Percentiles rank a stretch among this genome's conserved stretches.
Evolutionary conservation across 2,797 vertebrate genomes (phyloP).

Genomic region (Linurgus olivaceus): DNA sequence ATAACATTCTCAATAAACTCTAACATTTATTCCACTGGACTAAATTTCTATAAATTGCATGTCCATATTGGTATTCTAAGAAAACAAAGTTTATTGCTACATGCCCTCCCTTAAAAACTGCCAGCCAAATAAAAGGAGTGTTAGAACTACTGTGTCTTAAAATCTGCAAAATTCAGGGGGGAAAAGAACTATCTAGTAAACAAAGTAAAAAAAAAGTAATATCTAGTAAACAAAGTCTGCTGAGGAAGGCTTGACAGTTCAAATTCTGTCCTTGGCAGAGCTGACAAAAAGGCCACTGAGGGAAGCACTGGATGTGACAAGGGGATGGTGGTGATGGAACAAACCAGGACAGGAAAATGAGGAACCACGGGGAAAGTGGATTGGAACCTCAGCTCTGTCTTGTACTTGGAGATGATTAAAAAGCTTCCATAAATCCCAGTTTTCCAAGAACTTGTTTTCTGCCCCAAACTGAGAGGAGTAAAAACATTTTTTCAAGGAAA

Average conservation of each 20-base stretch:
- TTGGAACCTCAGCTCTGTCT: neutral
- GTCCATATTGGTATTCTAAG: neutral
- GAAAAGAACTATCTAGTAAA: neutral
- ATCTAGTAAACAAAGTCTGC: neutral
- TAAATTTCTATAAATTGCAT: neutral
- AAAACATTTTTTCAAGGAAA: neutral
- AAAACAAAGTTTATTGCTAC: neutral
- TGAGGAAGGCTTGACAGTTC: neutral
- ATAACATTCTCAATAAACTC: neutral
- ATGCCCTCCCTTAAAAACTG: neutral
- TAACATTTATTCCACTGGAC: neutral
- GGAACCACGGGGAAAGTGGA: neutral
- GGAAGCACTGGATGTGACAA: neutral
- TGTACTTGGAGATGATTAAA: neutral
- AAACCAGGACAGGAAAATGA: neutral
- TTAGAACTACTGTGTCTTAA: neutral
- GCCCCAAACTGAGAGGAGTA: neutral
- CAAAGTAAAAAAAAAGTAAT: neutral
- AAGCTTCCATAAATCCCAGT: neutral
- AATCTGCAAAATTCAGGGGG: neutral
- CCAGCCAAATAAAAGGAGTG: neutral
- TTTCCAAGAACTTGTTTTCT: neutral
- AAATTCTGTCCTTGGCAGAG: neutral
- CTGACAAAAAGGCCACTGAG: neutral
- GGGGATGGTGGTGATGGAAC: neutral